Evolutionary conservation across 2,888 invertebrate genomes (phyloP), one percentile per base, ranked within the genome.

Genomic region (Plutella xylostella): DNA sequence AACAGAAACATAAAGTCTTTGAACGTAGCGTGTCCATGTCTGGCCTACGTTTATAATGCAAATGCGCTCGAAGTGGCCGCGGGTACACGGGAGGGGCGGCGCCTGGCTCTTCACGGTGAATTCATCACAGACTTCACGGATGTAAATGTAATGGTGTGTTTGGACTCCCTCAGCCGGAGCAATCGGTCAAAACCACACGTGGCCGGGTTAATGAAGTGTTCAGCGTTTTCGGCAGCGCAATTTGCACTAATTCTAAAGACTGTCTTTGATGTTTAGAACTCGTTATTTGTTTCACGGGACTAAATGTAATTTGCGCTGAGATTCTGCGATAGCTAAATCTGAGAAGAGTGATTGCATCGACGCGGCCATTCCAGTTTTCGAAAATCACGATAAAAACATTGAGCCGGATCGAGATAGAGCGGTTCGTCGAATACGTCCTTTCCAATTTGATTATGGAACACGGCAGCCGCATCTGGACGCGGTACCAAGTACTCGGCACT

Each of bases 311-410:
- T 28, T 42, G 20, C 14, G 4, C 19, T 30, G 19, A 41, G 17
- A 15, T 15, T 17, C 25, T 37, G n/a, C 1, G 25, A 18, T 30
- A 34, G 31, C 22, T 22, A 43, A 31, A 46, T 45, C 21, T 42
- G 41, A 46, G 42, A 45, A 42, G 33, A 18, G 19, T 20, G 38
- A 44, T 44, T 30, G 38, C 34, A 45, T 40, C 33, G 63, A 56
- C 61, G 55, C 68, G 65, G 31, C 30, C 19, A 30, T 42, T 42
- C 72, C 68, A 66, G 73, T 71, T 68, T 65, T 57, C 56, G 60
- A 57, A 55, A 64, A 69, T 71, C 66, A 61, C 68, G 74, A 77
- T 79, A 75, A 69, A 77, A 75, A 71, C 63, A 66, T 76, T 68
- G 63, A 55, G 60, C 55, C 57, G 59, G 54, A 55, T 63, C 57